Evolutionary conservation across 2,113 vertebrate species (phyloP).

Genomic region (Crotophaga sulcirostris): DNA sequence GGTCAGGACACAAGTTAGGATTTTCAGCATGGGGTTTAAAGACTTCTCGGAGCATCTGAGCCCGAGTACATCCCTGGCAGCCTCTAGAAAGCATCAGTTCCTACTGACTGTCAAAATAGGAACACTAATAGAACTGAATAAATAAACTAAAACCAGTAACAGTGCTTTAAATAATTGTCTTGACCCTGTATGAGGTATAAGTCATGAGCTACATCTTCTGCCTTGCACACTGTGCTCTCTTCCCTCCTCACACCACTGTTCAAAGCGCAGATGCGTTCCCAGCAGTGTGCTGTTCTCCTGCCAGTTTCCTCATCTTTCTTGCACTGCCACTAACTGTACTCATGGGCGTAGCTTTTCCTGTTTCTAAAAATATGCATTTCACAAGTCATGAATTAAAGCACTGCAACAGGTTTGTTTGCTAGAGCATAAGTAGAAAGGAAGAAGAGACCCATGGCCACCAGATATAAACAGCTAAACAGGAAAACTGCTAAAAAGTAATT

Average conservation of each 20-base stretch:
- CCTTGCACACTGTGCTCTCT: not conserved
- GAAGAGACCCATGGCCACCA: not conserved
- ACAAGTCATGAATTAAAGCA: not conserved
- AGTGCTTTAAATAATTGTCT: not conserved
- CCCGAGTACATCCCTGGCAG: not conserved
- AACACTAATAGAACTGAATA: not conserved
- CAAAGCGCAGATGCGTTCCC: slow-evolving; percentile 37
- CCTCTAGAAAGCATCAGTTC: not conserved
- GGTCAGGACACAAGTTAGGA: not conserved
- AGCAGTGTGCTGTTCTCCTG: slow-evolving; percentile 14
- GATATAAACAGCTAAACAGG: not conserved
- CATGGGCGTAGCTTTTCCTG: not conserved
- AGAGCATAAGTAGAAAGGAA: not conserved
- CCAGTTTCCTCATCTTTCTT: slow-evolving; percentile 13
- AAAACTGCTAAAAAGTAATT: not conserved
- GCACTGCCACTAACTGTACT: not conserved
- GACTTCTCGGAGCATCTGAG: not conserved
- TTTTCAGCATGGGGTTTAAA: not conserved
- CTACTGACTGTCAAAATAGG: not conserved
- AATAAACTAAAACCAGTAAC: not conserved
- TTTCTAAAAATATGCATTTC: not conserved
- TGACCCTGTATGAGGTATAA: not conserved
- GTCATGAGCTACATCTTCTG: not conserved
- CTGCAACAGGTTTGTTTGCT: not conserved
- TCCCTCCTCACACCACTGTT: not conserved